Evolutionary conservation across 2,888 invertebrate genomes (phyloP).

Genomic region (Himalopsyche anomala): DNA sequence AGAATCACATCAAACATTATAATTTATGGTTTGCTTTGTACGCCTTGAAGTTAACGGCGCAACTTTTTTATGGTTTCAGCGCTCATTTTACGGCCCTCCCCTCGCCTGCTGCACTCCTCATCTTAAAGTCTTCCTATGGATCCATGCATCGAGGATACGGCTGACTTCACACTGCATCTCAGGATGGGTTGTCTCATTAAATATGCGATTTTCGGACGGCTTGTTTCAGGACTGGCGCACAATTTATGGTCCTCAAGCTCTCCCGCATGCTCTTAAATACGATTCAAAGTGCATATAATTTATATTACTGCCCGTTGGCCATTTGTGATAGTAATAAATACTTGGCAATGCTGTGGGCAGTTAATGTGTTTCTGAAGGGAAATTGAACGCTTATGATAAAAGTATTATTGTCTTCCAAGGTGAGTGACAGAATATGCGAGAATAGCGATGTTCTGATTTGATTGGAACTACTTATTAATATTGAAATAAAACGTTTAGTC

Average conservation of each 20-base stretch:
- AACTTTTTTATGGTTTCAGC: slow-evolving; percentile 66
- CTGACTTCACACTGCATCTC: slow-evolving; percentile 23
- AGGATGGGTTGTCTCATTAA: slow-evolving; percentile 25
- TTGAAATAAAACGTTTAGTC: no score
- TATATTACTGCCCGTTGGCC: slow-evolving; percentile 25
- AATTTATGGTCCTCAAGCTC: slow-evolving; percentile 6
- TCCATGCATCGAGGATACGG: slow-evolving; percentile 17
- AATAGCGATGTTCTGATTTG: no score
- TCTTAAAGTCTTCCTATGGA: neutral
- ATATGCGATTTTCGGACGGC: slow-evolving; percentile 45
- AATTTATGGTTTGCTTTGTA: slow-evolving; percentile 66
- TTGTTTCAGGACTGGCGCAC: slow-evolving; percentile 3
- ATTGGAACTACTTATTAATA: no score
- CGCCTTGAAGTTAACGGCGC: slow-evolving; percentile 66
- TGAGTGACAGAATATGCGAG: no score
- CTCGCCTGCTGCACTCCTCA: slow-evolving; percentile 29
- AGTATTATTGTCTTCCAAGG: no score
- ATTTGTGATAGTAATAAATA: slow-evolving; percentile 25
- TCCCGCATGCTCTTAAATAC: slow-evolving; percentile 30
- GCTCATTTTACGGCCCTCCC: slow-evolving; percentile 63
- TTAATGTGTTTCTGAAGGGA: no score
- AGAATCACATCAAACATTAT: slow-evolving; percentile 66
- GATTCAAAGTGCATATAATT: slow-evolving; percentile 20
- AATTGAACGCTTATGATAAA: no score
- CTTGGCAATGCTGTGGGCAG: neutral